These are phyloP conservation scores for Zaprionus ghesquierei DNA, from an alignment of 1,140 invertebrate genomes.

Conservation along the genomic window DNA sequence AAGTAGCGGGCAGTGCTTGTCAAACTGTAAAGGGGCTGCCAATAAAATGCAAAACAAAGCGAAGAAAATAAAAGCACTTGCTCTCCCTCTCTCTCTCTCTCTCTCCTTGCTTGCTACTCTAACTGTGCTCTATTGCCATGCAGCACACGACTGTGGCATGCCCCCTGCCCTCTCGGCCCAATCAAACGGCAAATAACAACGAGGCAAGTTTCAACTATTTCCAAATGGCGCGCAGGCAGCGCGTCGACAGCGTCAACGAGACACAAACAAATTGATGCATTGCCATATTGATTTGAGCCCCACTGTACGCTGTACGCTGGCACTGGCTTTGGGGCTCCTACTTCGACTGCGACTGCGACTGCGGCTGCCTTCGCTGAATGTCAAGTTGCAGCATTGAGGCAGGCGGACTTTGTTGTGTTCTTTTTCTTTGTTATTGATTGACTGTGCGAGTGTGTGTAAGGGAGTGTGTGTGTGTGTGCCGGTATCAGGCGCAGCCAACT, in stretches of 20 bases:
- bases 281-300: constrained; percentile 59
- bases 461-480: constrained; percentile 17
- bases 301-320: constrained; percentile 22
- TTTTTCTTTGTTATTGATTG: constrained; percentile 72
- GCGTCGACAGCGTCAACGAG: too few species aligned
- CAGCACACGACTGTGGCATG: constrained; percentile 1
- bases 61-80: constrained; percentile 10
- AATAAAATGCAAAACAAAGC: constrained; percentile 61
- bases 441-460: constrained; percentile 21
- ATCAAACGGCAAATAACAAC: constrained; percentile 63
- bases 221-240: constrained; percentile 5
- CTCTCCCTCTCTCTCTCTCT: neutral
- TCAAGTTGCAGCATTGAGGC: constrained; percentile 71
- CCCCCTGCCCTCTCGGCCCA: constrained; percentile 40
- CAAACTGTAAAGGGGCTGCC: constrained; percentile 11
- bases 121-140: neutral
- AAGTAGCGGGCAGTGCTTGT: neutral
- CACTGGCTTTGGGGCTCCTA: constrained; percentile 39
- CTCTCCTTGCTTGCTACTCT: neutral
- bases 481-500: constrained; percentile 54
- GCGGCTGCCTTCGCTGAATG: constrained; percentile 67
- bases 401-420: constrained; percentile 43
- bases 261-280: constrained; percentile 72
- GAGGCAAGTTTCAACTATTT: constrained; percentile 59
- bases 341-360: constrained; percentile 28